Conservation (phyloP, 2,113 vertebrate species). For the Ptilorrhoa leucosticta region DNA sequence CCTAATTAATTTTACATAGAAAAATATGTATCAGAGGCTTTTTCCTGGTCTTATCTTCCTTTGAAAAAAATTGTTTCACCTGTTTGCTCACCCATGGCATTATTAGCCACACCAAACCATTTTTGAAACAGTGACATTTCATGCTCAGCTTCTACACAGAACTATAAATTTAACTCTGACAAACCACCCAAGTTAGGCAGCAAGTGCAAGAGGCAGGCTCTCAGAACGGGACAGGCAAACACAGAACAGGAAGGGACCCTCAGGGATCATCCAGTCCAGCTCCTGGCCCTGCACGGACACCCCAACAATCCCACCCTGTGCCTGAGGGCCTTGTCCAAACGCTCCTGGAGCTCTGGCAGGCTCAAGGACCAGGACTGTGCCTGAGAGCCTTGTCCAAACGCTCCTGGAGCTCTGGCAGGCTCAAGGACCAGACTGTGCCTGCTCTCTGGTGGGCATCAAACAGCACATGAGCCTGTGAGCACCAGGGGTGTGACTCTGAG, state of each 20-base stretch:
- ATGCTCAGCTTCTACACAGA: not conserved
- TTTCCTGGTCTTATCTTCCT: not conserved
- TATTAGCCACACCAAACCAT: not conserved
- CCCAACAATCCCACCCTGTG: not conserved
- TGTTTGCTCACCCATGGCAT: not conserved
- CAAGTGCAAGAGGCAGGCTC: not conserved
- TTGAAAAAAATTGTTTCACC: not conserved
- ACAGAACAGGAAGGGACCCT: not conserved
- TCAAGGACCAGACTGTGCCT: not conserved
- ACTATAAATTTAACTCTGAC: not conserved
- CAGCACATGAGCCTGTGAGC: not conserved
- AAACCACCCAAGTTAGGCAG: not conserved
- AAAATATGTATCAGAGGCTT: not conserved
- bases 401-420: not conserved
- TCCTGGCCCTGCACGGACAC: not conserved
- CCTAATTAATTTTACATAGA: slow-evolving; percentile 25
- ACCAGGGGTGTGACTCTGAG: not conserved
- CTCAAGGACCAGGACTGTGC: not conserved
- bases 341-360: not conserved
- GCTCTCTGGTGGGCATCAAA: not conserved
- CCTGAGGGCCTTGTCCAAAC: not conserved
- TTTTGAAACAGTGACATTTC: not conserved
- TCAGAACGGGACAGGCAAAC: not conserved
- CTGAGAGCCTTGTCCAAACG: not conserved
- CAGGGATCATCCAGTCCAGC: not conserved